Evolutionary conservation across 2,113 vertebrate species (phyloP).

Genomic region (Mormyrus iriodes): DNA sequence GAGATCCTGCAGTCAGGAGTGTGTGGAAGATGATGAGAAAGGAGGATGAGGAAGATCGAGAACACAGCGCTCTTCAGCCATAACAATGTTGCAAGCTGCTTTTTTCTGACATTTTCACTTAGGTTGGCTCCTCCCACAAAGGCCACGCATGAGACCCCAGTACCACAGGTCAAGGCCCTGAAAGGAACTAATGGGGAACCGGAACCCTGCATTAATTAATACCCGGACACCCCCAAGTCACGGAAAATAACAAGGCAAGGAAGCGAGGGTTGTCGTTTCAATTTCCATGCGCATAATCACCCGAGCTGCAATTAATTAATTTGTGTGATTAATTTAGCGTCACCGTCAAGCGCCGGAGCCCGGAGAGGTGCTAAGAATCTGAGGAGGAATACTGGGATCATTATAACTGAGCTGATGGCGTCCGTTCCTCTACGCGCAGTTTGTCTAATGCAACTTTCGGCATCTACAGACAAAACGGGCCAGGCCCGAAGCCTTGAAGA

Average conservation of each 20-base stretch:
- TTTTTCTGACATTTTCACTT: background rate
- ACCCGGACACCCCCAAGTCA: background rate
- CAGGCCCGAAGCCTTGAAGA: background rate
- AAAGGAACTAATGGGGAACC: background rate
- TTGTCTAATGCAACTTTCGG: constrained; percentile 33
- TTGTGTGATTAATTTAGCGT: constrained; percentile 39
- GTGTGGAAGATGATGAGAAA: background rate
- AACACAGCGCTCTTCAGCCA: background rate
- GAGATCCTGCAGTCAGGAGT: background rate
- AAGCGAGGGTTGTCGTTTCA: constrained; percentile 24
- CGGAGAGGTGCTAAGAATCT: constrained; percentile 41
- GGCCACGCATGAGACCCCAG: background rate
- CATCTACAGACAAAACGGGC: constrained; percentile 26
- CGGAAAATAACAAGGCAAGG: background rate
- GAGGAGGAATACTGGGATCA: constrained; percentile 36
- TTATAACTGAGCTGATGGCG: constrained; percentile 44
- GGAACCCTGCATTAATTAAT: background rate
- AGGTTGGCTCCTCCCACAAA: background rate
- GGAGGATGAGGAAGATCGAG: background rate
- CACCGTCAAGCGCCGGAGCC: constrained; percentile 42
- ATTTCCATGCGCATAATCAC: constrained; percentile 41
- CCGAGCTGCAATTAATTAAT: constrained; percentile 34
- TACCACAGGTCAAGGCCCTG: background rate
- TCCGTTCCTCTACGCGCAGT: constrained; percentile 36
- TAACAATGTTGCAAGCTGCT: background rate